Evolutionary conservation across 2,113 vertebrate genomes (phyloP), one percentile per base, ranked within the genome.

Genomic region (Isichthys henryi): DNA sequence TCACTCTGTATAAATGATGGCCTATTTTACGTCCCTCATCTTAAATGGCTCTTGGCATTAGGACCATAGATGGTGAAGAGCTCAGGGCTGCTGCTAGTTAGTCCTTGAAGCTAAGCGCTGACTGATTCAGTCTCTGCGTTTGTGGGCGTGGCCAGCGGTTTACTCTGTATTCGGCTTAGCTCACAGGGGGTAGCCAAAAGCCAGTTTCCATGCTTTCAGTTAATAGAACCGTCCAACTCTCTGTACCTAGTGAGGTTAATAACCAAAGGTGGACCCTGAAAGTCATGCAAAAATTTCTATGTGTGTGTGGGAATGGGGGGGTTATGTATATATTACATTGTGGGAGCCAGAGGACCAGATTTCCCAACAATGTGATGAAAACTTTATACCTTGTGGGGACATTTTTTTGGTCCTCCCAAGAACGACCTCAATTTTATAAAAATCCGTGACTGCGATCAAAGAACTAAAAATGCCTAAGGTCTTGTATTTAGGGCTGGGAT

Each of bases 161-260:
- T 90, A 87, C 8, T 87, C 58, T 58, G 10, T 13, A 50, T 86
- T 56, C 91, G 90, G 91, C 91, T 90, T 90, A 88, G 53, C 7
- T 90, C 0, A 85, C 90, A 89, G 88, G 90, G 86, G 88, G 93
- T 95, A 95, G 96, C 95, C 96, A 94, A 95, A 96, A 96, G 94
- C 90, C 87, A 89, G 93, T 92, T 90, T 62, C 94, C 93, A 94
- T 95, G 94, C 91, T 46, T 91, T 86, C 89, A 88, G 93, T 96
- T 95, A 95, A 95, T 95, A 93, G 94, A 95, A 93, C 94, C 92
- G 93, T 93, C 93, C 90, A 93, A 92, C 92, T 93, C 94, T 90
- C 21, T 84, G 92, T 88, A 92, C 91, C 95, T 94, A 95, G 94
- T 92, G 56, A 93, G 94, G 93, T 95, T 96, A 96, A 96, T 96